Base-by-base conservation (phyloP, 2,888 invertebrate species). In the Hedychridium roseum region DNA sequence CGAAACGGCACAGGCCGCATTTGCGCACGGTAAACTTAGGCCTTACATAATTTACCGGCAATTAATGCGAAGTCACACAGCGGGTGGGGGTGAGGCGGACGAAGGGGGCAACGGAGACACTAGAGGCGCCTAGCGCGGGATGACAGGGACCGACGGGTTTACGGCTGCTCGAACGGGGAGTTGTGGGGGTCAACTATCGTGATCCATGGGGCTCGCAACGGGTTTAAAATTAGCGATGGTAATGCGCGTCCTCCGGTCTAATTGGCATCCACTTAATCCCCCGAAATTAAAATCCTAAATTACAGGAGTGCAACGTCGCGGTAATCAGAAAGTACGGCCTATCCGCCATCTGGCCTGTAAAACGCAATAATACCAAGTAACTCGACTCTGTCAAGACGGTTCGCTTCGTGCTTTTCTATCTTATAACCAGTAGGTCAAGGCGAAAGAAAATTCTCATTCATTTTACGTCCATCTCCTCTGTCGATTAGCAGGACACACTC, bases 31-130 rank as follows among this genome's bases (percentile, higher is more conserved):
- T 58, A 61, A 58, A 62, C 67, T 54, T 50, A 54, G 57, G 51
- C 53, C 61, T 60, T 64, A 60, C 58, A 58, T 63, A 61, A 64
- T 60, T 55, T 58, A 52, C 38, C 37, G 54, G 55, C 59, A 61
- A 69, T 69, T 69, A 54, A 69, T 68, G 68, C 67, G 44, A 50
- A 63, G 60, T 65, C 66, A 70, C 68, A 68, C 63, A n/a, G n/a
- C n/a, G n/a, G n/a, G n/a, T n/a, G n/a, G n/a, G n/a, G n/a, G n/a
- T n/a, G n/a, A n/a, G n/a, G n/a, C n/a, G n/a, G n/a, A n/a, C n/a
- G n/a, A n/a, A n/a, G n/a, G n/a, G n/a, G n/a, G n/a, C n/a, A n/a
- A n/a, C n/a, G n/a, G n/a, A n/a, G n/a, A n/a, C 57, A 58, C 38
- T 38, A 55, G 49, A 50, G 47, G 43, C 23, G 39, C 35, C 49